These are phyloP conservation scores for Macroramphosus scolopax DNA, from an alignment of 2,797 vertebrate species.

Conservation along the genomic window DNA sequence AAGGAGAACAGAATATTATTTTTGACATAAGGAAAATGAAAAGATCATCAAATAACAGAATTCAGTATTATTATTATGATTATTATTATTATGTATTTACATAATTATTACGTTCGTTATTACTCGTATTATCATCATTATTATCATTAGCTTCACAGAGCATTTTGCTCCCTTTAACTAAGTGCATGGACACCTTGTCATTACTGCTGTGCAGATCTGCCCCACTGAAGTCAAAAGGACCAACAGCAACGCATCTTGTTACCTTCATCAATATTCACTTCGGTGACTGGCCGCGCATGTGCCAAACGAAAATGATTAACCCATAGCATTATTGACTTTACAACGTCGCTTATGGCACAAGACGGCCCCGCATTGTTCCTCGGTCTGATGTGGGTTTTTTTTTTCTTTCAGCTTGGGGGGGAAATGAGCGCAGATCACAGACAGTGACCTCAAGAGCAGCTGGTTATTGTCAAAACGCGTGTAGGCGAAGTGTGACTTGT, in stretches of 20 bases:
- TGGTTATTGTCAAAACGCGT: slow-evolving; percentile 57
- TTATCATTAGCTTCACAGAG: no score
- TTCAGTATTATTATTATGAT: slow-evolving; percentile 2
- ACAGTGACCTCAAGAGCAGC: slow-evolving; percentile 61
- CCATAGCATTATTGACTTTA: slow-evolving; percentile 39
- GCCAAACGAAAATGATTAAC: slow-evolving; percentile 45
- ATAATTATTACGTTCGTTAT: no score
- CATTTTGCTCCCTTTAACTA: no score
- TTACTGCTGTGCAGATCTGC: slow-evolving; percentile 64
- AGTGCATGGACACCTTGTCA: no score
- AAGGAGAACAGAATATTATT: no score
- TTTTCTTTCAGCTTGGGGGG: neutral
- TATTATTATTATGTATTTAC: neutral
- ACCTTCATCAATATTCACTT: slow-evolving; percentile 76
- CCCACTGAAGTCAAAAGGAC: slow-evolving; percentile 63
- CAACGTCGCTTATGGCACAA: slow-evolving; percentile 13
- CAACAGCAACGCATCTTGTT: slow-evolving; percentile 66
- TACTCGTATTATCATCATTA: no score
- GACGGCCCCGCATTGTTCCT: slow-evolving; percentile 1
- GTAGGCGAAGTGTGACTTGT: slow-evolving; percentile 37
- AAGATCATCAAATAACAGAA: no score
- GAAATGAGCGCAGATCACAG: slow-evolving; percentile 10
- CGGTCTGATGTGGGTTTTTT: slow-evolving; percentile 1
- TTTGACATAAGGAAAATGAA: no score
- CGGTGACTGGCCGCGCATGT: slow-evolving; percentile 27